Base-by-base conservation (phyloP, 2,797 vertebrate genomes). In the Phoeniculus purpureus region DNA sequence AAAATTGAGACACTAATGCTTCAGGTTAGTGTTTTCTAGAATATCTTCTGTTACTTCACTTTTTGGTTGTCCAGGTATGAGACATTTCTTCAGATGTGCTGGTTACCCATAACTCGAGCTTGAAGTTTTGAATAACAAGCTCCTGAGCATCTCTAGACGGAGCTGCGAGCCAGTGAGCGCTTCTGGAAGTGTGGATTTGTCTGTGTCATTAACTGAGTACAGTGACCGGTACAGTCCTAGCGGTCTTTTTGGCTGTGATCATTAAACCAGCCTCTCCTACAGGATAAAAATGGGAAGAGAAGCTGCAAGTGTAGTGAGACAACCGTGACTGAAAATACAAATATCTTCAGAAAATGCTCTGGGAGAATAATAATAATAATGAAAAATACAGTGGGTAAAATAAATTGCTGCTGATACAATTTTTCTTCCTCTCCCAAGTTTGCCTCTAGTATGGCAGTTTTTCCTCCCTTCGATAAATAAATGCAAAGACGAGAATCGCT, bases 401-500 rank as follows among this genome's bases (percentile, higher is more conserved):
- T 68, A 95, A 95, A 92, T 90, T 72, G 89, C 91, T 70, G 91
- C 77, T 81, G 95, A 73, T 93, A 88, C 7, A 85, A 94, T 93
- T 96, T 94, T 92, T 96, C 92, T 96, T 96, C 77, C 60, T 91
- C 47, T 81, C 87, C 77, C 55, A 79, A 93, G 92, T 95, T 95
- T 95, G 87, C 92, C 89, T 91, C 93, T 84, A 91, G 91, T 84
- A 85, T 93, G 92, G 91, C 95, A 95, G 90, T 92, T 91, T 92
- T 81, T 93, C 37, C 78, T 95, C 34, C 88, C 77, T 88, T 82
- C 65, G 2, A 95, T 94, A 94, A 91, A 95, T 93, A 96, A 95
- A 95, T 96, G 90, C 92, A 95, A 95, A 92, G 92, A 94, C 92
- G 92, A 85, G 93, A 95, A 92, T 89, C 1, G n/a, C 90, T 96